Evolutionary conservation across 1,140 invertebrate genomes (phyloP).

Genomic region (Lepidostoma basale): DNA sequence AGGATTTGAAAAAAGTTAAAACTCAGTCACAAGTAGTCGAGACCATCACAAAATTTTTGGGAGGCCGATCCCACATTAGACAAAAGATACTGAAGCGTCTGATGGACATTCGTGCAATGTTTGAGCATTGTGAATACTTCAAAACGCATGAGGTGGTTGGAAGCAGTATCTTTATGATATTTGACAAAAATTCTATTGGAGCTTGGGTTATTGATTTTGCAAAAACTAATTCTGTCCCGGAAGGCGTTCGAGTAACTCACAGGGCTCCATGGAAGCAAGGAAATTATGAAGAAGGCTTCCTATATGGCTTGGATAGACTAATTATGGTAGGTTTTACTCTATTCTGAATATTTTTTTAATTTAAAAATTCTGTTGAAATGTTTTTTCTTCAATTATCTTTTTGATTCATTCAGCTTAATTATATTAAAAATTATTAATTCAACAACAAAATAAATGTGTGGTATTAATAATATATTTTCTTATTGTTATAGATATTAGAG

Average conservation of each 20-base stretch:
- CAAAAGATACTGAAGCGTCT: conserved; percentile 75
- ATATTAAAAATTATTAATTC: no score
- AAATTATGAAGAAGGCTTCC: conserved; percentile 94
- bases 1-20: conserved; percentile 79
- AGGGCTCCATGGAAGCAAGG: conserved; percentile 81
- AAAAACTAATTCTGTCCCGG: conserved; percentile 81
- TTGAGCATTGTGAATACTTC: conserved; percentile 89
- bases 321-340: conserved; percentile 54
- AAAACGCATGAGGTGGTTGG: conserved; percentile 91
- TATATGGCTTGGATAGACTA: conserved; percentile 88
- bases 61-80: conserved; percentile 68
- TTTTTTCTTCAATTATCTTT: neutral
- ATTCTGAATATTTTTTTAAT: neutral
- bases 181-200: conserved; percentile 83
- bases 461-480: conserved; percentile 8
- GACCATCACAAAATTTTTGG: conserved; percentile 81
- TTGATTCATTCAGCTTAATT: no score
- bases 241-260: conserved; percentile 75
- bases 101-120: conserved; percentile 74
- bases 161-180: conserved; percentile 92
- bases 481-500: conserved; percentile 38
- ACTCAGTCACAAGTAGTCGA: conserved; percentile 77
- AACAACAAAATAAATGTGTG: no score
- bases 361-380: neutral
- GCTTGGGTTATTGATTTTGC: conserved; percentile 98